Evolutionary conservation across 2,797 vertebrate species (phyloP).

Genomic region (Arvicola amphibius): DNA sequence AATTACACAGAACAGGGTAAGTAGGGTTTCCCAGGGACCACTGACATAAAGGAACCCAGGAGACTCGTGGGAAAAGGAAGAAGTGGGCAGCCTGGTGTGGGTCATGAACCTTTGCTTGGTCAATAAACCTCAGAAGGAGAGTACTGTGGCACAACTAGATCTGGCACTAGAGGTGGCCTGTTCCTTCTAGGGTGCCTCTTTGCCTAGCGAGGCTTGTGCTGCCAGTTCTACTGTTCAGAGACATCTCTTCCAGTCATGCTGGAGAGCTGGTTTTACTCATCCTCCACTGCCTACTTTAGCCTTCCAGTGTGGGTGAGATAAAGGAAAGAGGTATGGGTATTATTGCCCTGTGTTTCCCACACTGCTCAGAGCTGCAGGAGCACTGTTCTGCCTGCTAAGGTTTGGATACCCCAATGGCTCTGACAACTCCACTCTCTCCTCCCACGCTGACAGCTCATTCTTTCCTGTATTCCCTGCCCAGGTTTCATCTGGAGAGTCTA

Average conservation of each 20-base stretch:
- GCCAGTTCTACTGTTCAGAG: neutral
- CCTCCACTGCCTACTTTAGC: neutral
- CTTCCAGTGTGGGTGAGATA: neutral
- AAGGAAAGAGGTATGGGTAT: neutral
- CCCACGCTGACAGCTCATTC: conserved; percentile 74
- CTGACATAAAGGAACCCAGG: conserved; percentile 77
- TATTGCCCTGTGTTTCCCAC: neutral
- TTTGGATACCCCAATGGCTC: conserved; percentile 26
- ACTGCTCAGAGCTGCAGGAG: neutral
- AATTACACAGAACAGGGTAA: conserved; percentile 81
- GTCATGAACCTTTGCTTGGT: conserved; percentile 77
- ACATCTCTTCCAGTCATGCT: conserved; percentile 15
- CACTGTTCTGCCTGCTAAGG: conserved; percentile 14
- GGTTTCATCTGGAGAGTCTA: conserved; percentile 77
- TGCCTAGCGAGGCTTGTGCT: neutral
- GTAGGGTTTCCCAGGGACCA: conserved; percentile 85
- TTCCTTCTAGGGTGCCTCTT: neutral
- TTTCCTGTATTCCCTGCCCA: conserved; percentile 74
- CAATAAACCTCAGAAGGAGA: conserved; percentile 53
- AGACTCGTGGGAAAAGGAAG: conserved; percentile 81
- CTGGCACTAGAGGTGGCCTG: neutral
- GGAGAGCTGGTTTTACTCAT: neutral
- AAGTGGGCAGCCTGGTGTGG: conserved; percentile 77
- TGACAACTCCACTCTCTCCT: conserved; percentile 60
- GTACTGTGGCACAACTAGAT: neutral